Evolutionary conservation across 2,113 vertebrate genomes (phyloP).

Genomic region (Delphinus delphis): DNA sequence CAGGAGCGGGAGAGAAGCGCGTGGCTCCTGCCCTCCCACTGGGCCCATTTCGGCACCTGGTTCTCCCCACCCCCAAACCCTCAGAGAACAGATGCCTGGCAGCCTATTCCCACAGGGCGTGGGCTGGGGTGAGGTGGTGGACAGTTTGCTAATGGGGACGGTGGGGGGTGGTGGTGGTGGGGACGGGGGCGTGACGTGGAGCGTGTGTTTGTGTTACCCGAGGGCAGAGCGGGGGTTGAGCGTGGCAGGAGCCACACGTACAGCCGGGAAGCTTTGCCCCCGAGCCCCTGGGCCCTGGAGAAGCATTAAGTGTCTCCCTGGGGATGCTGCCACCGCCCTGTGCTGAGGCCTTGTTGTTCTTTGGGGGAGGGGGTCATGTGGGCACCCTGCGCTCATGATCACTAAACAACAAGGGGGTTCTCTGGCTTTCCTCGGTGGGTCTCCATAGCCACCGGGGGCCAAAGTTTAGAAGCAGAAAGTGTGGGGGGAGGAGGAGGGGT

Average conservation of each 20-base stretch:
- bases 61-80: conserved; percentile 33
- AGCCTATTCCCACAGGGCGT: conserved; percentile 59
- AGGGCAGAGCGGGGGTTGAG: not conserved
- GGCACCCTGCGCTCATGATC: not conserved
- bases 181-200: too few relatives aligned
- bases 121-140: conserved; percentile 31
- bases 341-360: not conserved
- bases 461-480: not conserved
- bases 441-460: not conserved
- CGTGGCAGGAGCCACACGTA: not conserved
- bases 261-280: not conserved
- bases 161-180: not conserved
- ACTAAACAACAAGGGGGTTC: not conserved
- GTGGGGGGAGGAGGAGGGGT: not conserved
- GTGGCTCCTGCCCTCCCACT: conserved; percentile 59
- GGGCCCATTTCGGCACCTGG: conserved; percentile 62
- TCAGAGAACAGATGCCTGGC: conserved; percentile 57
- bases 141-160: conserved; percentile 8
- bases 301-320: not conserved
- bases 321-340: not conserved
- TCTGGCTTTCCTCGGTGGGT: not conserved
- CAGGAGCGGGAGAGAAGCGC: conserved; percentile 5
- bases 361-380: rapidly evolving
- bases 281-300: not conserved
- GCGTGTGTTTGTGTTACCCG: not conserved